A percentile compares a stretch with the other conserved stretches of the same genome.
Conservation (phyloP, 2,888 invertebrate species). For the Zele albiditarsus region DNA sequence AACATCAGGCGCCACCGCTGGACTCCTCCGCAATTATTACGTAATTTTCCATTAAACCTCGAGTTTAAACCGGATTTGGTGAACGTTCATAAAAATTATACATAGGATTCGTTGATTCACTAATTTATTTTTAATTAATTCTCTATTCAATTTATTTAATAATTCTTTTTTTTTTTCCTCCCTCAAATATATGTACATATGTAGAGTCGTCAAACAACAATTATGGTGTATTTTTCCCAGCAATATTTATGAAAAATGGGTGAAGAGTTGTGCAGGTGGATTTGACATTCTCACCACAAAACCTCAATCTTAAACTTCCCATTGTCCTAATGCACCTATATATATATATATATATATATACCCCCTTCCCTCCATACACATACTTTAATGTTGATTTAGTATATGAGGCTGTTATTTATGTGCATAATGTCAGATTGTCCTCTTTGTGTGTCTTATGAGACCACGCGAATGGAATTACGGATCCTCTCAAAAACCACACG, state of each 20-base stretch:
- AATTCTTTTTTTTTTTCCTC: background rate
- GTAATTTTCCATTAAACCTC: slow-evolving; percentile 70
- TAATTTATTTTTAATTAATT: slow-evolving; percentile 7
- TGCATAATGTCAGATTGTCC: slow-evolving; percentile 60
- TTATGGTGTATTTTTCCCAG: too few species aligned
- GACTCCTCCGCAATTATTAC: slow-evolving; percentile 65
- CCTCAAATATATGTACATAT: background rate
- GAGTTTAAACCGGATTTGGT: slow-evolving; percentile 41
- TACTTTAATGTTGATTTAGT: background rate
- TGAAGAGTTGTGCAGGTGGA: too few species aligned
- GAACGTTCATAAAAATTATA: slow-evolving; percentile 51
- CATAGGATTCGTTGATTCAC: too few species aligned
- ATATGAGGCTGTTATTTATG: background rate
- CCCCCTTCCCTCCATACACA: background rate
- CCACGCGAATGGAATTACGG: slow-evolving; percentile 64
- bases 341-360: background rate
- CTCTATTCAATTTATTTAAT: background rate
- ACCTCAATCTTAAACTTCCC: too few species aligned
- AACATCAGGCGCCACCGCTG: slow-evolving; percentile 5
- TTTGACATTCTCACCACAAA: too few species aligned
- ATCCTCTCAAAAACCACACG: slow-evolving; percentile 62
- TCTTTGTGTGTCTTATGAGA: slow-evolving; percentile 65
- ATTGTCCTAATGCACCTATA: too few species aligned
- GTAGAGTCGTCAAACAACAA: background rate
- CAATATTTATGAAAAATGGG: too few species aligned